A percentile compares a stretch with the other conserved stretches of the same genome.
Conservation (phyloP, 2,113 vertebrate species). For the Blennius ocellaris region DNA sequence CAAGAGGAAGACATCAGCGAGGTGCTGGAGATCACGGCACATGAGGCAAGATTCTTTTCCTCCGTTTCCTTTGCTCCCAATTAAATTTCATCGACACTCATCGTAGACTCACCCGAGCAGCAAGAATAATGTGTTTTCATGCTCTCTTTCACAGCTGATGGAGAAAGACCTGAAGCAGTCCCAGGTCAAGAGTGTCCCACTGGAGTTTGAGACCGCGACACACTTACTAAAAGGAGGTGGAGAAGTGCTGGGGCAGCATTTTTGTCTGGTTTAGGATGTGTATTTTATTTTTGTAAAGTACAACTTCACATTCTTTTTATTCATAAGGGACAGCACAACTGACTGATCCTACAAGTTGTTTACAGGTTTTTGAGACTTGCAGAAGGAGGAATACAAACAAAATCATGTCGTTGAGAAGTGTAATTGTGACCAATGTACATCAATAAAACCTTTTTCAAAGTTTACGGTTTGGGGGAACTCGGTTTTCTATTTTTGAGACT, state of each 20-base stretch:
- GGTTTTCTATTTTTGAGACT: too few species aligned
- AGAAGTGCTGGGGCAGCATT: constrained; percentile 86
- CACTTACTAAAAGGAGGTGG: constrained; percentile 85
- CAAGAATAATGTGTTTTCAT: not conserved
- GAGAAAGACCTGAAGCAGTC: constrained; percentile 89
- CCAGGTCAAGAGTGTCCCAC: constrained; percentile 73
- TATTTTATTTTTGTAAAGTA: too few species aligned
- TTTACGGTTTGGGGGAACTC: not conserved
- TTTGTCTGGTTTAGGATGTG: constrained; percentile 79
- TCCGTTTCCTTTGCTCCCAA: not conserved
- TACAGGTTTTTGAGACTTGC: not conserved
- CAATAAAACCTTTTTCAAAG: constrained; percentile 22
- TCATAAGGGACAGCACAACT: too few species aligned
- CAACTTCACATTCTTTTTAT: too few species aligned
- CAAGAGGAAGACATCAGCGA: constrained; percentile 87
- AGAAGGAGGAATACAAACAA: too few species aligned
- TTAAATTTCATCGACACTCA: too few species aligned
- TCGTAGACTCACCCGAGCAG: not conserved
- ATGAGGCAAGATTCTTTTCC: constrained; percentile 81
- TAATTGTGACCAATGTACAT: not conserved
- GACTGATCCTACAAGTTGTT: not conserved
- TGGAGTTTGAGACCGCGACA: constrained; percentile 88
- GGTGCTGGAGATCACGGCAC: constrained; percentile 86
- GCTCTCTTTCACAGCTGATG: constrained; percentile 85
- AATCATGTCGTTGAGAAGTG: too few species aligned